These are phyloP conservation scores for Protonemura montana DNA, from an alignment of 2,888 invertebrate species.

Conservation along the genomic window DNA sequence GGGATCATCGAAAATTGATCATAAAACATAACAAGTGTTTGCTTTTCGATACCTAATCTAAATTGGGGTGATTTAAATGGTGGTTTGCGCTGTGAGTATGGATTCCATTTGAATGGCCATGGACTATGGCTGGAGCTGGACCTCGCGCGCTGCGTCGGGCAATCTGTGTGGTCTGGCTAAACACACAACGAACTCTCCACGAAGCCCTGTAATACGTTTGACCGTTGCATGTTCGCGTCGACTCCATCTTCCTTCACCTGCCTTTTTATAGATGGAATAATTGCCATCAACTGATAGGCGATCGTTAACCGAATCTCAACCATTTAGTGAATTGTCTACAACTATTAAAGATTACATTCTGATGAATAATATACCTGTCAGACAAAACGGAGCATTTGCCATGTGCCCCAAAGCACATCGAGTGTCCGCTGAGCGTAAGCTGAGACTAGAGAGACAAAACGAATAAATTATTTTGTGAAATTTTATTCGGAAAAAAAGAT, in stretches of 20 bases:
- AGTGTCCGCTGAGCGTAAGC: background rate
- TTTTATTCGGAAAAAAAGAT: background rate
- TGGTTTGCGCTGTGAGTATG: background rate
- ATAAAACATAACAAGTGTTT: background rate
- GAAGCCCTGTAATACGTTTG: background rate
- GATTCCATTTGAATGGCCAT: background rate
- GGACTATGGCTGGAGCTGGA: too few species aligned
- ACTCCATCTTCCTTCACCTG: constrained; percentile 8
- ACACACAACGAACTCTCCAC: background rate
- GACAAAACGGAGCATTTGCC: background rate
- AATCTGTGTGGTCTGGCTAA: constrained; percentile 17
- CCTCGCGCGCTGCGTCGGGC: background rate
- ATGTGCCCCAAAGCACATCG: background rate
- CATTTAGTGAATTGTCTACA: constrained; percentile 13
- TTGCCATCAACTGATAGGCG: constrained; percentile 23
- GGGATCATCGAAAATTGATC: background rate
- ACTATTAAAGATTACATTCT: background rate
- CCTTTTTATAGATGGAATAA: constrained; percentile 25
- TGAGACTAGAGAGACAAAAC: background rate
- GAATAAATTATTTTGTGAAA: constrained; percentile 7
- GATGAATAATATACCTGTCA: constrained; percentile 19
- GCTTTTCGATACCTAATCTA: background rate
- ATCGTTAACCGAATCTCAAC: constrained; percentile 24
- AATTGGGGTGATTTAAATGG: constrained; percentile 12
- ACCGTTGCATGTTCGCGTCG: background rate